These are phyloP conservation scores for Gryllus longicercus DNA, from an alignment of 2,888 invertebrate genomes.

Conservation along the genomic window DNA sequence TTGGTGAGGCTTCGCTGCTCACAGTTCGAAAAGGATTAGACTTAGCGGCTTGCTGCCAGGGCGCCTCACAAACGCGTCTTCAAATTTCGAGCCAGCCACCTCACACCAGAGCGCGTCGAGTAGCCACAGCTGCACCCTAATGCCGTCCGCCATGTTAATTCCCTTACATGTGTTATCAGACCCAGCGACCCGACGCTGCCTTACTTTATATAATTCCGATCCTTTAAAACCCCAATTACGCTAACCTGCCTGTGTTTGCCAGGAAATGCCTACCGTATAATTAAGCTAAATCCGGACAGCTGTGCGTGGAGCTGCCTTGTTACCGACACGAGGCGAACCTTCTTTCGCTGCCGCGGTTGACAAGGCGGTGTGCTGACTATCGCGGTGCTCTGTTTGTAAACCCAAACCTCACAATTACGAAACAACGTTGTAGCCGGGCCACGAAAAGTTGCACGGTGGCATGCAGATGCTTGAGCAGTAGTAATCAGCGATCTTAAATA, in stretches of 20 bases:
- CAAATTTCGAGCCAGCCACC: not conserved
- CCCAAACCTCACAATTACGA: not conserved
- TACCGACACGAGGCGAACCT: not conserved
- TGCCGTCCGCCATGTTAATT: not conserved
- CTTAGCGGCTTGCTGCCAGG: too few relatives aligned
- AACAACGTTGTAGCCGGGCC: not conserved
- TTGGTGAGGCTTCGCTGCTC: too few relatives aligned
- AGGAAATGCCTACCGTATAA: not conserved
- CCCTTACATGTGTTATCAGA: constrained; percentile 4
- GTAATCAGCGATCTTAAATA: constrained; percentile 17
- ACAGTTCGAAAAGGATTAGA: too few relatives aligned
- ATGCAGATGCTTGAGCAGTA: not conserved
- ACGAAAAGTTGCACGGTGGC: constrained; percentile 11
- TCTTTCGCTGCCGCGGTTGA: not conserved
- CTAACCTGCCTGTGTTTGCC: constrained; percentile 6
- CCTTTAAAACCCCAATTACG: not conserved
- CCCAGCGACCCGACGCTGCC: not conserved
- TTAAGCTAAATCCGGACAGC: constrained; percentile 9
- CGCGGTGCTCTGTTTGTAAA: not conserved
- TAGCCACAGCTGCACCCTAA: not conserved
- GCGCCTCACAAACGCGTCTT: too few relatives aligned
- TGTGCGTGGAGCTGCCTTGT: not conserved
- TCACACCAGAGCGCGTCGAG: not conserved
- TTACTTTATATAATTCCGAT: constrained; percentile 1
- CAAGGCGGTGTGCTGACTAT: not conserved